Evolutionary conservation across 2,113 vertebrate species (phyloP), one percentile per base, ranked within the genome.

Genomic region (Probosciger aterrimus): DNA sequence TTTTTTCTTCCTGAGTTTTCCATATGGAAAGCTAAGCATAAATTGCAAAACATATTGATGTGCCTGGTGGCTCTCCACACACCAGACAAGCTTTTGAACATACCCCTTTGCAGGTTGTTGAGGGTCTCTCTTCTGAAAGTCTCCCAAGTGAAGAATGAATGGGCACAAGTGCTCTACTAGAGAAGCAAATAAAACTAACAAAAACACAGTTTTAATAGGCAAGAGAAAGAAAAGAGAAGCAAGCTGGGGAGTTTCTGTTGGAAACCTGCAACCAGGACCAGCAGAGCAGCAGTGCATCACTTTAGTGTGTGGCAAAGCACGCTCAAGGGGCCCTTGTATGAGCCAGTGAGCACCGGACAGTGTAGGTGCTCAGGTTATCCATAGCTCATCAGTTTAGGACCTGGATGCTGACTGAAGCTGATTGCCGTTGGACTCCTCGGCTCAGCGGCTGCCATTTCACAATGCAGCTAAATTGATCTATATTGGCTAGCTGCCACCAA

Each of bases 341-440:
- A 47, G 59, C 16, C 7, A 9, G 35, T 3, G 27, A 44, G 53
- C 6, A 13, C 25, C 1, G 1, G 3, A 18, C 1, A 2, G 4
- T 27, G 18, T 8, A 2, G 65, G 17, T 47, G 77, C 30, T 55
- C 44, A 30, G 22, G 22, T 71, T 76, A 88, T 33, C 30, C 9
- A 62, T 35, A 71, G 63, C 41, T 80, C 41, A 75, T 35, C 13
- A 1, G 2, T 52, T 82, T 93, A 53, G 64, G 43, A 67, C 8
- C 18, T 57, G 37, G 41, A 46, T 62, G 73, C 82, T 80, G 82
- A 65, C 63, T 25, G 33, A 84, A 71, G 52, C 46, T 0, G 2
- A 81, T 4, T 67, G 41, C 68, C 67, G 11, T 67, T 52, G 44
- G 63, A 55, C 74, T 84, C 44, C 49, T 65, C 1, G 10, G 50